A percentile compares a stretch with the other conserved stretches of the same genome.
Evolutionary conservation across 2,797 vertebrate genomes (phyloP).

Genomic region (Serranus cabrilla): DNA sequence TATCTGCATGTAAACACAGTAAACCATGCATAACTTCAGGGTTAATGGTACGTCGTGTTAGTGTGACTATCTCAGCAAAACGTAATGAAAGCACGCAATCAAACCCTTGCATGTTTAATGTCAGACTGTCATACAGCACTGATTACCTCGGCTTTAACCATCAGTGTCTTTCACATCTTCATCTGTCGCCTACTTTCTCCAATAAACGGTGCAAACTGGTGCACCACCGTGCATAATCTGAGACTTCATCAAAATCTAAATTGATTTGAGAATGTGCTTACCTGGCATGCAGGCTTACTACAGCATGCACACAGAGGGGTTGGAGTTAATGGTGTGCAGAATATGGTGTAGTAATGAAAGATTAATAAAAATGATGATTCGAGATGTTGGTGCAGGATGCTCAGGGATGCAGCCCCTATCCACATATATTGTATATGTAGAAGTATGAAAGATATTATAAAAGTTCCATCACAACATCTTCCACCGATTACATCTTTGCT

Average conservation of each 20-base stretch:
- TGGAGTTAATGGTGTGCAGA: constrained; percentile 46
- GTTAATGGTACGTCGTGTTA: constrained; percentile 15
- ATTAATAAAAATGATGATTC: constrained; percentile 36
- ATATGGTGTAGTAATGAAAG: constrained; percentile 18
- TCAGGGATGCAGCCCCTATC: constrained; percentile 1
- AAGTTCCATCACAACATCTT: neutral
- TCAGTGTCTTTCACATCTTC: neutral
- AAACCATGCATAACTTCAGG: constrained; percentile 2
- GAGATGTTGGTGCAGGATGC: constrained; percentile 6
- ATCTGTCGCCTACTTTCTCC: neutral
- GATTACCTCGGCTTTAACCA: neutral
- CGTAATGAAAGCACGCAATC: constrained; percentile 12
- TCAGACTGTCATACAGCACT: neutral
- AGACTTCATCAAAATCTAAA: constrained; percentile 42
- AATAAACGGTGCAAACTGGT: constrained; percentile 5
- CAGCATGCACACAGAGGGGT: constrained; percentile 14
- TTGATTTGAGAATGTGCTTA: constrained; percentile 50
- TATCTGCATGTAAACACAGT: neutral
- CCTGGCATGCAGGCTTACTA: constrained; percentile 16
- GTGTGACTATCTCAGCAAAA: constrained; percentile 15
- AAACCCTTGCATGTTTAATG: neutral
- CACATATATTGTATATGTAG: neutral
- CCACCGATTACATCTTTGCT: no score
- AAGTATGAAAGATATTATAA: neutral
- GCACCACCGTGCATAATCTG: neutral